phyloP scores from a whole-genome alignment of 2,888 invertebrate genomes.

The Macrosoma leucophasiata region DNA sequence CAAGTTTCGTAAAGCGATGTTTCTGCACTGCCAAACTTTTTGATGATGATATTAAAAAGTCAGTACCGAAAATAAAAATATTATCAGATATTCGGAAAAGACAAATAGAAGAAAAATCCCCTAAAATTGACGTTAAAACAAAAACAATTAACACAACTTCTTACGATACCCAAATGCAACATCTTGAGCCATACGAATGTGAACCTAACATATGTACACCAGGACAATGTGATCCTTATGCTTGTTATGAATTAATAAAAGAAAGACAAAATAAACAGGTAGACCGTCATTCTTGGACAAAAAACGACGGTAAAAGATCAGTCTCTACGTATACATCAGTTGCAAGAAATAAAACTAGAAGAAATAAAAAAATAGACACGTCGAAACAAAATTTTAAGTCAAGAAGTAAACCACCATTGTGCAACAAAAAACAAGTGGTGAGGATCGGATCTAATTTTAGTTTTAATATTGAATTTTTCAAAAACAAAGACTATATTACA shows the following conservation, averaged over 20 bases:
- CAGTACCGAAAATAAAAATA: no score
- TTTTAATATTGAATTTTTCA: conserved; percentile 37
- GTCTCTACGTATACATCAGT: no score
- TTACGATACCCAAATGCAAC: conserved; percentile 2
- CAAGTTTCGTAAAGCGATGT: conserved; percentile 1
- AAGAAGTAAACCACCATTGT: conserved; percentile 1
- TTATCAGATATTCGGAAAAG: no score
- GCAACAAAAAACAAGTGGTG: conserved; percentile 29
- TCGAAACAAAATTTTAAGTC: not conserved
- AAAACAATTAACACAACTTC: conserved; percentile 8
- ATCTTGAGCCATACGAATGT: conserved; percentile 35
- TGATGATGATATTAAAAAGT: not conserved
- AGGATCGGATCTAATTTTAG: conserved; percentile 33
- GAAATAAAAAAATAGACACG: conserved; percentile 1
- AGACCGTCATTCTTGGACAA: no score
- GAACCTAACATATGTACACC: conserved; percentile 38
- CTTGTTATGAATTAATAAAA: conserved; percentile 33
- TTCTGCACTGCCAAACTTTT: conserved; percentile 6
- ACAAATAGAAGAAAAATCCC: not conserved
- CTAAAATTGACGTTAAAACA: conserved; percentile 4
- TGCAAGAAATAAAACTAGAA: no score
- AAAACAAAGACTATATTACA: no score
- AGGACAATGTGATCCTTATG: conserved; percentile 34
- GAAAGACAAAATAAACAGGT: conserved; percentile 25
- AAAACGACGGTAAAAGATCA: conserved; percentile 22